Evolutionary conservation across 2,888 invertebrate species (phyloP), one percentile per base, ranked within the genome.

Genomic region (Siphonodentalium dalli): DNA sequence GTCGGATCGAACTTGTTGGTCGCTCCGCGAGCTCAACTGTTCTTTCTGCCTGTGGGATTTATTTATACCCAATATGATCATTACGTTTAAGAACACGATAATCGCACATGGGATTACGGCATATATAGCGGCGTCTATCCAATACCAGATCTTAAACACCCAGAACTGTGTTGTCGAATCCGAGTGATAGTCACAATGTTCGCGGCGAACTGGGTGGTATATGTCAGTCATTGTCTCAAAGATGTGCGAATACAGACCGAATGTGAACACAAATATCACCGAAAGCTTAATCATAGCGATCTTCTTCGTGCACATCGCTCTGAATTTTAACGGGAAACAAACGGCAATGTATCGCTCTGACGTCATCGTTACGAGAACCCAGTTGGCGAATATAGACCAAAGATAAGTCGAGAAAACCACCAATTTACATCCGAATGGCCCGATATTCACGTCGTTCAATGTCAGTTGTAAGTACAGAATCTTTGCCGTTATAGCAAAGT

Each of bases 301-400:
- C n/a, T 46, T 47, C 26, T 58, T 59, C 2, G 71, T 67, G 47
- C 70, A 71, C 15, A 71, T 41, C 2, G 52, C 54, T 33, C 59
- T 68, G 1, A 75, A 71, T 41, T 66, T 63, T 8, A 74, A 61
- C 0, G 77, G 77, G 31, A 71, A 69, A 66, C 68, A 71, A 15
- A 77, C 71, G 15, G 75, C 77, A 9, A 74, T 54, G 44, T 72
- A 71, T 1, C 77, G 63, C 49, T 77, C 77, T 3, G 66, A 45
- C 9, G 74, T 74, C 69, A 77, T 71, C 9, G 65, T 61, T 5
- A 75, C 77, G 8, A 77, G 55, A 13, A 75, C 57, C 77, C 77
- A 77, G 54, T 72, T 73, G 20, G 74, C 63, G 44, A 66, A 72
- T 50, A 65, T 64, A 46, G 65, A 61, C 4, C 68, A 58, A 28